A percentile compares a stretch with the other conserved stretches of the same genome.
phyloP scores from a whole-genome alignment of 2,797 vertebrate species.

The Glossophaga mutica region DNA sequence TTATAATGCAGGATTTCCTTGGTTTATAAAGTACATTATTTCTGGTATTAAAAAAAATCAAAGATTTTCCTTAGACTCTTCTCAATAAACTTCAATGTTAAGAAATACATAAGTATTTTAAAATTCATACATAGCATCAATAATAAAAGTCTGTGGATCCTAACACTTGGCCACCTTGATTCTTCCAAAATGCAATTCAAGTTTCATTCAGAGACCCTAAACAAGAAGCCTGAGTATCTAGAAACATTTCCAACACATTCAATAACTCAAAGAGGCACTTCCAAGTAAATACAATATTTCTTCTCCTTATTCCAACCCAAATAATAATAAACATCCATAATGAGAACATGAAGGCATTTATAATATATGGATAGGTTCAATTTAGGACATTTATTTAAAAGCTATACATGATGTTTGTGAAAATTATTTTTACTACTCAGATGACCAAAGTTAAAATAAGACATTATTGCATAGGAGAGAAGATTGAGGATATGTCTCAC shows the following conservation, averaged over 20 bases:
- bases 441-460: constrained; percentile 16
- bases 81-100: neutral
- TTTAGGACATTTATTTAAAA: constrained; percentile 26
- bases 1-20: neutral
- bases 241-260: neutral
- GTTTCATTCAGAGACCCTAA: neutral
- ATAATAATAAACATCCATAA: neutral
- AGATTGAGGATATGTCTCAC: constrained; percentile 18
- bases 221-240: neutral
- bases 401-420: neutral
- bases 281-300: neutral
- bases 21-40: neutral
- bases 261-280: neutral
- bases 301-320: neutral
- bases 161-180: neutral
- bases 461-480: neutral
- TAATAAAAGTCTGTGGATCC: neutral
- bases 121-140: neutral
- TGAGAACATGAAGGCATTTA: neutral
- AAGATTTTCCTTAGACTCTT: neutral
- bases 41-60: neutral
- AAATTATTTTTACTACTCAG: constrained; percentile 28
- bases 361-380: neutral
- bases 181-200: neutral
- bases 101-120: neutral